These are phyloP conservation scores for Nothobranchius kuhntae DNA, from an alignment of 2,113 vertebrate genomes.

Conservation along the genomic window DNA sequence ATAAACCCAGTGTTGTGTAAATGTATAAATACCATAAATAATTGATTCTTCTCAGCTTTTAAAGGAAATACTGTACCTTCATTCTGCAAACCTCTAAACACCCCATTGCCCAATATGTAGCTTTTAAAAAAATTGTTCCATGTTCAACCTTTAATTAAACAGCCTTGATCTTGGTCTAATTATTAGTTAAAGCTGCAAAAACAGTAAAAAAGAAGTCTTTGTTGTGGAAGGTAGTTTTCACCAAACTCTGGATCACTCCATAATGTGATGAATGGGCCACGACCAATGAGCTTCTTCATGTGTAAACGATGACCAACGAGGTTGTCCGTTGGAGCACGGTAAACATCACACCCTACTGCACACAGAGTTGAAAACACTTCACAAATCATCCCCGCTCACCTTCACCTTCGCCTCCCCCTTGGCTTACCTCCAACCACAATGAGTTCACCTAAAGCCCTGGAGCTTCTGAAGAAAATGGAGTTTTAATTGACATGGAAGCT, in stretches of 20 bases:
- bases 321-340: constrained; percentile 14
- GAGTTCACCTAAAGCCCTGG: neutral
- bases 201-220: neutral
- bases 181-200: neutral
- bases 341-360: neutral
- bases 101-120: too few relatives aligned
- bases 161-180: too few relatives aligned
- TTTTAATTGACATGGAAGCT: neutral
- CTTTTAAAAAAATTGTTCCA: too few relatives aligned
- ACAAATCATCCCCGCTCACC: constrained; percentile 21
- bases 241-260: constrained; percentile 3
- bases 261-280: constrained; percentile 23
- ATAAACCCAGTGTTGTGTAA: too few relatives aligned
- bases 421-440: neutral
- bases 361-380: constrained; percentile 26
- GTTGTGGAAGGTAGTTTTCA: neutral
- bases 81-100: too few relatives aligned
- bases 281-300: constrained; percentile 10
- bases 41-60: too few relatives aligned
- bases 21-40: too few relatives aligned
- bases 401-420: neutral
- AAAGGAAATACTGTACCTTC: too few relatives aligned
- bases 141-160: too few relatives aligned
- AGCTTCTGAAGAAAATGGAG: neutral
- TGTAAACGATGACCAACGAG: constrained; percentile 50